Conservation (phyloP, 2,113 vertebrate genomes). For the Hemichromis elongatus region DNA sequence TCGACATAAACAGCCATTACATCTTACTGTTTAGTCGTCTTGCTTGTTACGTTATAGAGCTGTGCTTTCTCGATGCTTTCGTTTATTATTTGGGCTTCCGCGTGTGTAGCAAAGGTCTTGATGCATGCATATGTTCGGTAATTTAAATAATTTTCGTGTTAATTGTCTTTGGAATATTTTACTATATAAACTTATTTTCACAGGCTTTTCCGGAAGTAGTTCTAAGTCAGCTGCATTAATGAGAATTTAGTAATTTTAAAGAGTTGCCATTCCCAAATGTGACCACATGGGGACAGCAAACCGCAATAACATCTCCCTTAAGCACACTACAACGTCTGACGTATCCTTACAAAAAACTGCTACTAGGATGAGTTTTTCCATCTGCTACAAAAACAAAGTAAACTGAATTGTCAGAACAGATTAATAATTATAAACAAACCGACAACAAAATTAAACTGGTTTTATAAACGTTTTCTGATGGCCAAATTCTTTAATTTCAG, state of each 20-base stretch:
- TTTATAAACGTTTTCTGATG: background rate
- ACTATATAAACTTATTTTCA: background rate
- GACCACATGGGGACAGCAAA: background rate
- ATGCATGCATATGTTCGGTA: background rate
- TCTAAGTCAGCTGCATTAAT: background rate
- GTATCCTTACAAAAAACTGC: background rate
- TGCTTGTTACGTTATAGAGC: background rate
- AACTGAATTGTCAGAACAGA: background rate
- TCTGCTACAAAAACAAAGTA: background rate
- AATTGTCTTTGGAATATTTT: background rate
- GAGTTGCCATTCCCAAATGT: background rate
- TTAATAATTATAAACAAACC: background rate
- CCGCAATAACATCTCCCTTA: rapidly evolving
- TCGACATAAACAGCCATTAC: rapidly evolving
- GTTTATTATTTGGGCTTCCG: background rate
- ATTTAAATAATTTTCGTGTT: background rate
- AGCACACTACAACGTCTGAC: background rate
- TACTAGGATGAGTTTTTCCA: background rate
- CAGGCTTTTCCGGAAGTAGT: background rate
- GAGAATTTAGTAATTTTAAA: rapidly evolving
- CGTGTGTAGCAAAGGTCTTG: background rate
- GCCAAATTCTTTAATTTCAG: background rate
- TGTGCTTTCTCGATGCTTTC: background rate
- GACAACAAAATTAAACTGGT: background rate
- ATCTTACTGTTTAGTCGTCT: background rate